Conservation (phyloP, 2,113 vertebrate genomes). For the Scomber scombrus region DNA sequence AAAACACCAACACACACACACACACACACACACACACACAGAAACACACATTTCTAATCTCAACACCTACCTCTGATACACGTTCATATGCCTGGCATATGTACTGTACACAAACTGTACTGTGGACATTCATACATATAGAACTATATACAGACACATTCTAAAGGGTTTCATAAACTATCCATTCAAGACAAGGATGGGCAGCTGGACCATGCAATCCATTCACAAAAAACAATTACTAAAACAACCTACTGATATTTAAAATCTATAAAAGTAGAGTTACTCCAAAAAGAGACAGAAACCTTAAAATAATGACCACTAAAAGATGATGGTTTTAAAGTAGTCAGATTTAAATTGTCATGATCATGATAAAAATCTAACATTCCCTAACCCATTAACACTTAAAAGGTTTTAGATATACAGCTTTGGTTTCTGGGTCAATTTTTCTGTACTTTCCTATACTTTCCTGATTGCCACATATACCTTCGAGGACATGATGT, state of each 20-base stretch:
- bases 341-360: too few species aligned
- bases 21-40: constrained; percentile 77
- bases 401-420: too few species aligned
- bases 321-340: too few species aligned
- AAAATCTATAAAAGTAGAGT: too few species aligned
- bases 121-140: constrained; percentile 14
- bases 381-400: too few species aligned
- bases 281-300: too few species aligned
- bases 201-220: neutral
- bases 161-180: neutral
- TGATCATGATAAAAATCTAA: neutral
- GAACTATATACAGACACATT: neutral
- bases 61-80: constrained; percentile 44
- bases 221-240: neutral
- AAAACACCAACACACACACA: constrained; percentile 82
- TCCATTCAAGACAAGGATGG: neutral
- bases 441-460: too few species aligned
- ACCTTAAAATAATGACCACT: too few species aligned
- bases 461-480: too few species aligned
- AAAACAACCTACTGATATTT: neutral
- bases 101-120: constrained; percentile 17
- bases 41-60: constrained; percentile 33
- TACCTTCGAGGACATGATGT: too few species aligned
- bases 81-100: constrained; percentile 50
- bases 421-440: too few species aligned